A percentile compares a stretch with the other conserved stretches of the same genome.
phyloP scores from a whole-genome alignment of 2,888 invertebrate genomes.

The Tuta absoluta region DNA sequence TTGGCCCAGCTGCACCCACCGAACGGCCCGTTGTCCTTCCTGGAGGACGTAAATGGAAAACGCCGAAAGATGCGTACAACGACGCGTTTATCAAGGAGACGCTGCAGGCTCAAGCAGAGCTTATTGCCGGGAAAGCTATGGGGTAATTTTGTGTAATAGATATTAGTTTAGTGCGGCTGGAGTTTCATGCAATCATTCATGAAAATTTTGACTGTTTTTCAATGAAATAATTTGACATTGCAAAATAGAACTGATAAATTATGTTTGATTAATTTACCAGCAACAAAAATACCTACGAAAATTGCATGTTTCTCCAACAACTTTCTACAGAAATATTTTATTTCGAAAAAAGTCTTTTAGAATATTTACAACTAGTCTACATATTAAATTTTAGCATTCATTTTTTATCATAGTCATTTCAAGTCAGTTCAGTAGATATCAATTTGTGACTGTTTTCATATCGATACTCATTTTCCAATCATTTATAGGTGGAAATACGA shows the following conservation, averaged over 20 bases:
- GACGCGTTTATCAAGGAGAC: constrained; percentile 94
- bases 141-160: constrained; percentile 80
- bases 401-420: too few relatives aligned
- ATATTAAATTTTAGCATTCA: too few relatives aligned
- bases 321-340: too few relatives aligned
- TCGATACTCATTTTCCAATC: constrained; percentile 39
- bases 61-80: constrained; percentile 93
- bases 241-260: too few relatives aligned
- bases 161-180: background rate
- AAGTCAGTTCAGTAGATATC: background rate
- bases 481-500: constrained; percentile 57
- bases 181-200: background rate
- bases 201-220: too few relatives aligned
- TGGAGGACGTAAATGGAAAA: constrained; percentile 89
- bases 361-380: too few relatives aligned
- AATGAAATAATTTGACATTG: too few relatives aligned
- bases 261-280: too few relatives aligned
- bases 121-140: constrained; percentile 90
- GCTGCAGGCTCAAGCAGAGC: constrained; percentile 91
- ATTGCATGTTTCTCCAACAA: too few relatives aligned
- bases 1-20: constrained; percentile 83
- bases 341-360: too few relatives aligned
- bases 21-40: constrained; percentile 88
- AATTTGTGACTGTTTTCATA: constrained; percentile 28
- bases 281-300: too few relatives aligned